Evolutionary conservation across 2,797 vertebrate genomes (phyloP).

Genomic region (Hyperoplus immaculatus): DNA sequence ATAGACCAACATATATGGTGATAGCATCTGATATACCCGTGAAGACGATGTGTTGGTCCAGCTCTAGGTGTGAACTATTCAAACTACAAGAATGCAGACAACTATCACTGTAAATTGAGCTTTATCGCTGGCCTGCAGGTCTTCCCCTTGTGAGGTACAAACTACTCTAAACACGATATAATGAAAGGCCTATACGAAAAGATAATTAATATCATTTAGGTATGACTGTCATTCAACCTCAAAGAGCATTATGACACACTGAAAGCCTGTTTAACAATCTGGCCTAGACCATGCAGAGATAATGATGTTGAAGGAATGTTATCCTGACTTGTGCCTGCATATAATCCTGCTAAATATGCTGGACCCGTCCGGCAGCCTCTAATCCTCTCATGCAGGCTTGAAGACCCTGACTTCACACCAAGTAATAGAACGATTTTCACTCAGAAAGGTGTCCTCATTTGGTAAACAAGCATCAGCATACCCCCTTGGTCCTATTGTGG

Average conservation of each 20-base stretch:
- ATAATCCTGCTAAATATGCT: constrained; percentile 82
- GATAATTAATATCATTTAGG: constrained; percentile 11
- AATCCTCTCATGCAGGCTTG: constrained; percentile 67
- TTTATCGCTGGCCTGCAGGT: background rate
- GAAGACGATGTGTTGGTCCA: too few species aligned
- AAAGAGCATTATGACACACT: constrained; percentile 32
- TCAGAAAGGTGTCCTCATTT: constrained; percentile 43
- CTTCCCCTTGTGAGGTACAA: constrained; percentile 1
- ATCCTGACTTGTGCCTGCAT: constrained; percentile 66
- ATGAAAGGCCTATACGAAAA: background rate
- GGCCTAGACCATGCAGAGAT: constrained; percentile 66
- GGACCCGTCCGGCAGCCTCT: constrained; percentile 66
- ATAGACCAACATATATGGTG: too few species aligned
- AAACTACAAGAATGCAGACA: too few species aligned
- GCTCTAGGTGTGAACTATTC: too few species aligned
- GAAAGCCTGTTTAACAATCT: constrained; percentile 26
- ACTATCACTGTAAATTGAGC: too few species aligned
- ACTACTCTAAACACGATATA: background rate
- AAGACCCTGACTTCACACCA: constrained; percentile 49
- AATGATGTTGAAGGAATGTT: constrained; percentile 74
- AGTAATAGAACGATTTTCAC: constrained; percentile 44
- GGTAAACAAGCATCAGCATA: constrained; percentile 20
- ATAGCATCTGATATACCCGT: too few species aligned
- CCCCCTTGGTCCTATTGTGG: constrained; percentile 36
- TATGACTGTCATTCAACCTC: constrained; percentile 30